Evolutionary conservation across 35 echinoderm and acorn worm genomes (phyloP).

Genomic region (Eucidaris tribuloides): DNA sequence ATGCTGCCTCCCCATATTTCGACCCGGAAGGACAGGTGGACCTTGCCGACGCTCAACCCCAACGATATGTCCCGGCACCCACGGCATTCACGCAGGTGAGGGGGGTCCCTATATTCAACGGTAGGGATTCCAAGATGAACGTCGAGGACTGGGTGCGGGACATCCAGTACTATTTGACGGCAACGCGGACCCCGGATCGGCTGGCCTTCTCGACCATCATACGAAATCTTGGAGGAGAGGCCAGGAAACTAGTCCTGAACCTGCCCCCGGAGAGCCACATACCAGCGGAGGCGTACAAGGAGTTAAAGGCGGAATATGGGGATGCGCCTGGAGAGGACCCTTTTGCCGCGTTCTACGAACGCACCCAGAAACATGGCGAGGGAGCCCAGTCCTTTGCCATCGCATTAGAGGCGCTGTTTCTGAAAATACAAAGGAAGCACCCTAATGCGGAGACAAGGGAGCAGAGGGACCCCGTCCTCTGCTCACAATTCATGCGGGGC

Average conservation of each 20-base stretch:
- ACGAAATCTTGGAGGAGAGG: conserved; percentile 21
- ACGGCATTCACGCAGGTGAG: too few relatives aligned
- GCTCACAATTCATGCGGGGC: conserved; percentile 14
- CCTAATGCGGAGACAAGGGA: neutral
- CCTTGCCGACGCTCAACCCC: too few relatives aligned
- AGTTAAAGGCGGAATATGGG: conserved; percentile 3
- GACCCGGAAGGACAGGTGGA: too few relatives aligned
- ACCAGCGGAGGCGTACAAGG: neutral
- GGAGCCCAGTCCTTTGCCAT: neutral
- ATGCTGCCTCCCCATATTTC: too few relatives aligned
- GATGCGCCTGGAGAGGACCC: conserved; percentile 1
- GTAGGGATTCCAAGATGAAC: too few relatives aligned
- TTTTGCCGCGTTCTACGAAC: conserved; percentile 8
- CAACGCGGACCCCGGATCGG: neutral
- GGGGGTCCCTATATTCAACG: too few relatives aligned
- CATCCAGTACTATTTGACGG: neutral
- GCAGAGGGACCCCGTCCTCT: conserved; percentile 3
- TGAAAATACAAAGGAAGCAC: neutral
- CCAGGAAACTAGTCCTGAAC: conserved; percentile 21
- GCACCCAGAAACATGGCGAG: neutral
- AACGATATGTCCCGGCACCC: too few relatives aligned
- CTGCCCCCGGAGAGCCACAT: neutral
- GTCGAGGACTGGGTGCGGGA: conserved; percentile 39
- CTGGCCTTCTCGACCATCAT: conserved; percentile 41
- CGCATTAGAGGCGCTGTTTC: neutral